phyloP scores from a whole-genome alignment of 2,888 invertebrate genomes.

The Scelioninae gen. 1 region DNA sequence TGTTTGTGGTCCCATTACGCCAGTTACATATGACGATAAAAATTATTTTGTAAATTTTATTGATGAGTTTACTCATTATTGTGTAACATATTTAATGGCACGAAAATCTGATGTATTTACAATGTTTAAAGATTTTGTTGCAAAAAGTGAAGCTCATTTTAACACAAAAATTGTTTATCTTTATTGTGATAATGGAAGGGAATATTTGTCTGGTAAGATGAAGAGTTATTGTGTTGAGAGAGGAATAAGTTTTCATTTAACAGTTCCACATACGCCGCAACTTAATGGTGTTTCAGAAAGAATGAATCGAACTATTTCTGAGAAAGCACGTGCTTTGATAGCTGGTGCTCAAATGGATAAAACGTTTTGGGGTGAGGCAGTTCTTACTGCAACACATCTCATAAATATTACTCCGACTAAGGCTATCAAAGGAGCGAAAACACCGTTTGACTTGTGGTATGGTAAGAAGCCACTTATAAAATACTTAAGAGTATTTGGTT shows the following conservation, averaged over 20 bases:
- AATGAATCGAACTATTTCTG: not conserved
- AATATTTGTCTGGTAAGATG: not conserved
- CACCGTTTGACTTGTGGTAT: conserved; percentile 14
- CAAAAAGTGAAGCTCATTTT: not conserved
- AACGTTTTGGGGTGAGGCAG: conserved; percentile 9
- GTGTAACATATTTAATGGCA: not conserved
- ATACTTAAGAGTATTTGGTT: not conserved
- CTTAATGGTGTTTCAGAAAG: not conserved
- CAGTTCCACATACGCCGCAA: not conserved
- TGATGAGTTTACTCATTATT: conserved; percentile 1
- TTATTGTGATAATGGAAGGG: not conserved
- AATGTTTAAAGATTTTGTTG: not conserved
- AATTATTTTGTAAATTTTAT: not conserved
- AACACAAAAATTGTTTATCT: not conserved
- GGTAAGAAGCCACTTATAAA: not conserved
- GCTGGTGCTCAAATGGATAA: not conserved
- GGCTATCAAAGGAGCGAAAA: not conserved
- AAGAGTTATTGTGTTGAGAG: not conserved
- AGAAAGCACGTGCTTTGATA: not conserved
- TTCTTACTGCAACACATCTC: conserved; percentile 5
- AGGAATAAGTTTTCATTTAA: not conserved
- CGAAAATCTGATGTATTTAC: not conserved
- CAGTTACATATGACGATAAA: not conserved
- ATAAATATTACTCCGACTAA: not conserved
- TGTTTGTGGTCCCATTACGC: not conserved